Evolutionary conservation across 2,797 vertebrate species (phyloP).

Genomic region (Chelmon rostratus): DNA sequence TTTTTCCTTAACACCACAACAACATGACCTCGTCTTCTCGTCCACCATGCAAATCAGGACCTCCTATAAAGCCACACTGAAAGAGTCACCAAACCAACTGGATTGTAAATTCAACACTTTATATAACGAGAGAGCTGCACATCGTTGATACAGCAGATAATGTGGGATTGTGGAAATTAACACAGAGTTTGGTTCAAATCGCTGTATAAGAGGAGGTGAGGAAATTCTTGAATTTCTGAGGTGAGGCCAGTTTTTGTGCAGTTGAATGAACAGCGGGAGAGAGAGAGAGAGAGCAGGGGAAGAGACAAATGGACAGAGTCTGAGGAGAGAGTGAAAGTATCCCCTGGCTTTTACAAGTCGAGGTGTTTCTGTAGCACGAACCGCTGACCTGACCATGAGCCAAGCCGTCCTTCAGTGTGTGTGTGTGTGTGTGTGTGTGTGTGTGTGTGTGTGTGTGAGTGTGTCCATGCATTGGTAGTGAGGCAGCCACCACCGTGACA

Average conservation of each 20-base stretch:
- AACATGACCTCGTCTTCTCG: too few species aligned
- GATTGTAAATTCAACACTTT: not conserved
- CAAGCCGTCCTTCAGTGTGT: slow-evolving; percentile 39
- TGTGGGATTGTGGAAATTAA: not conserved
- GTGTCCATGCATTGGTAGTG: slow-evolving; percentile 50
- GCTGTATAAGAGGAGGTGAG: not conserved
- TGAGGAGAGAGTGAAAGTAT: slow-evolving; percentile 27
- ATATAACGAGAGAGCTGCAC: not conserved
- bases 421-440: slow-evolving; percentile 28
- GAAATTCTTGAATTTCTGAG: not conserved
- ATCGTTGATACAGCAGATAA: not conserved
- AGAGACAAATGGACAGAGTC: slow-evolving; percentile 19
- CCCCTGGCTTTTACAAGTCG: slow-evolving; percentile 54
- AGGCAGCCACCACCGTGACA: slow-evolving; percentile 65
- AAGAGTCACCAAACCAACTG: not conserved
- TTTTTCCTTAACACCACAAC: too few species aligned
- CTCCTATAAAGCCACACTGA: too few species aligned
- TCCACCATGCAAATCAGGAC: too few species aligned
- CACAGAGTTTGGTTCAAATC: not conserved
- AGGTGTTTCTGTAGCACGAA: slow-evolving; percentile 55
- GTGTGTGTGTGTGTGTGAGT: slow-evolving; percentile 27
- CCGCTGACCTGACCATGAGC: slow-evolving; percentile 50
- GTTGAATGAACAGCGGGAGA: slow-evolving; percentile 5
- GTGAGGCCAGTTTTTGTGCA: not conserved
- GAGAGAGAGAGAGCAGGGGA: not conserved